phyloP scores from a whole-genome alignment of 1,140 invertebrate genomes.

The Zophobas atratus region DNA sequence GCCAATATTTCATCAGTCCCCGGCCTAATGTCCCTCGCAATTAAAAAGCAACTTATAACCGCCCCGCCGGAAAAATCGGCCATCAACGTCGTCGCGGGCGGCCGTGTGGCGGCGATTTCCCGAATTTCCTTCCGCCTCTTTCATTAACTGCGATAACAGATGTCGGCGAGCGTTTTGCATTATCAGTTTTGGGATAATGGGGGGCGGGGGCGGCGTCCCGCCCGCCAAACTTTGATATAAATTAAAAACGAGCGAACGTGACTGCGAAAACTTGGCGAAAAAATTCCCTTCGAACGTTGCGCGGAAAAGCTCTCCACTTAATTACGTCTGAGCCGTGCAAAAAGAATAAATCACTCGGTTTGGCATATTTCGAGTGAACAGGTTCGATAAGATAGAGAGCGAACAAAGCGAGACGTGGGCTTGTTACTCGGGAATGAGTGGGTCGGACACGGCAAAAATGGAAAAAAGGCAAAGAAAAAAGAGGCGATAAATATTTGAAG shows the following conservation, averaged over 20 bases:
- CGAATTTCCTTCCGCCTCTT: conserved; percentile 34
- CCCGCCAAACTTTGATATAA: conserved; percentile 5
- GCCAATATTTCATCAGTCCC: no score
- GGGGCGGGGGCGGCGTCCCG: not conserved
- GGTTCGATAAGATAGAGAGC: no score
- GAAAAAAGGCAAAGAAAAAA: no score
- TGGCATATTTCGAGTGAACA: no score
- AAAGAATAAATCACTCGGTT: no score
- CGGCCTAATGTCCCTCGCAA: conserved; percentile 37
- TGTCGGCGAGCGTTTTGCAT: conserved; percentile 23
- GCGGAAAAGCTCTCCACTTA: no score
- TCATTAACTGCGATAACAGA: conserved; percentile 31
- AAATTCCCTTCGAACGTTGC: no score
- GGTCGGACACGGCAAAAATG: no score
- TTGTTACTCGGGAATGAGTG: no score
- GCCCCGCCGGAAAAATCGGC: conserved; percentile 16
- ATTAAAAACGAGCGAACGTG: conserved; percentile 26
- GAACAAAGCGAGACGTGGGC: no score
- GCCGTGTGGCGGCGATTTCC: conserved; percentile 12
- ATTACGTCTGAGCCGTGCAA: no score
- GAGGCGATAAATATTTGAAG: no score
- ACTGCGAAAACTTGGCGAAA: not conserved
- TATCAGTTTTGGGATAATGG: conserved; percentile 24
- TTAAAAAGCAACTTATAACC: conserved; percentile 45
- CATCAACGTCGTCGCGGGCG: conserved; percentile 1